Conservation (phyloP, 2,888 invertebrate genomes). For the Yponomeuta plumbellus region DNA sequence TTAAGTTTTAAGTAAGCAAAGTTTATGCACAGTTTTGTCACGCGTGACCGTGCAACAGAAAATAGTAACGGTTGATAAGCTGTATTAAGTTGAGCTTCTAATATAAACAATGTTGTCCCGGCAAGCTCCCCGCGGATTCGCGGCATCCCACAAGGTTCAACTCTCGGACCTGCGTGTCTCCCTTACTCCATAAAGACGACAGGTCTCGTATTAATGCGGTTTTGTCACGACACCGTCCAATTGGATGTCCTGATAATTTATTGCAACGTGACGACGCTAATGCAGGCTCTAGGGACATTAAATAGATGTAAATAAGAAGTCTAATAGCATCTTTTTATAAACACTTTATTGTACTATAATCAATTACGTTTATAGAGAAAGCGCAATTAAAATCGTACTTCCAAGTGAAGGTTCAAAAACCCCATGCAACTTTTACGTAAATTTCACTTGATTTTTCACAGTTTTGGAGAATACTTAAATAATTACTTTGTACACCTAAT, state of each 20-base stretch:
- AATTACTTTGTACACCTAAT: too few relatives aligned
- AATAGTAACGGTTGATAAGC: neutral
- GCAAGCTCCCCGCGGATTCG: slow-evolving; percentile 19
- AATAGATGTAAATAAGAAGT: neutral
- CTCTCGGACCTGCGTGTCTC: slow-evolving; percentile 55
- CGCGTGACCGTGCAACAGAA: too few relatives aligned
- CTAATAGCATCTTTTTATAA: neutral
- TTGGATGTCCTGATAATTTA: slow-evolving; percentile 70
- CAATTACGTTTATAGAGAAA: slow-evolving; percentile 2
- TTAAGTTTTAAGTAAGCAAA: too few relatives aligned
- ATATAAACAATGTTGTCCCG: slow-evolving; percentile 1
- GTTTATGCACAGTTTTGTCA: too few relatives aligned
- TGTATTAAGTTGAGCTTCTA: neutral
- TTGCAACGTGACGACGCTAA: slow-evolving; percentile 61
- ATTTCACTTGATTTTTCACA: too few relatives aligned
- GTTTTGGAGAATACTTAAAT: too few relatives aligned
- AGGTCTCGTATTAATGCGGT: slow-evolving; percentile 57
- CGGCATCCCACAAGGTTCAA: slow-evolving; percentile 45
- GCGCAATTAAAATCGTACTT: too few relatives aligned
- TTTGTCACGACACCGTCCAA: slow-evolving; percentile 69
- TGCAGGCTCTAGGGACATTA: slow-evolving; percentile 33
- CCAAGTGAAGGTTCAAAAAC: too few relatives aligned
- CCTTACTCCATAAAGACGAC: slow-evolving; percentile 48
- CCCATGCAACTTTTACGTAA: too few relatives aligned
- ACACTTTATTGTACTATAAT: neutral